A percentile compares a stretch with the other conserved stretches of the same genome.
phyloP scores from a whole-genome alignment of 92 coral and sea anemone species.

The Epizoanthus illoricatus region DNA sequence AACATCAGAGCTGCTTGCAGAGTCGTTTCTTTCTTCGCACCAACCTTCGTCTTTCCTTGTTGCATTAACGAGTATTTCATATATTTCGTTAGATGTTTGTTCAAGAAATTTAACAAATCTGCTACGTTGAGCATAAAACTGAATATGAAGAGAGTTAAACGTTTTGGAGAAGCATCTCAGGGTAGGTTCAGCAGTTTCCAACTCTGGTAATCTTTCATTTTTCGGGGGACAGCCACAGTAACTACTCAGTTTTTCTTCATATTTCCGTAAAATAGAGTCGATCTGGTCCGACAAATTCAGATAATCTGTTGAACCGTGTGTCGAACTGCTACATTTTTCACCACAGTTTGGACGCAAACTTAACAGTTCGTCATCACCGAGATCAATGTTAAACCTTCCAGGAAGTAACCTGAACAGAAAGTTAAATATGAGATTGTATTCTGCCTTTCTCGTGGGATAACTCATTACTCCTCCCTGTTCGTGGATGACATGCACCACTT shows the following conservation, averaged over 20 bases:
- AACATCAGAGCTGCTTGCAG: background rate
- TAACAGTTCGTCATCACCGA: constrained; percentile 1
- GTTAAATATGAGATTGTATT: constrained; percentile 41
- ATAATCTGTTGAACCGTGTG: background rate
- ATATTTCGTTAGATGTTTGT: background rate
- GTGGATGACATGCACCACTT: constrained; percentile 33
- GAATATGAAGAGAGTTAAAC: background rate
- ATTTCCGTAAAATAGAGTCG: background rate
- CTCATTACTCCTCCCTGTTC: constrained; percentile 35
- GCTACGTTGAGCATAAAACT: background rate
- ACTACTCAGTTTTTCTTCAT: background rate
- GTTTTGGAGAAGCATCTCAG: constrained; percentile 6
- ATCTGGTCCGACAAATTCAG: background rate
- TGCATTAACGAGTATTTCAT: background rate
- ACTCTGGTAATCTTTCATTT: background rate
- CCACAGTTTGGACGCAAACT: constrained; percentile 15
- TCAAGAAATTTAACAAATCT: background rate
- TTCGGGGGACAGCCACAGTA: background rate
- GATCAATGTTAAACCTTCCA: background rate
- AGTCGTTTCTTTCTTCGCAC: background rate
- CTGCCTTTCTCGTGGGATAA: constrained; percentile 46
- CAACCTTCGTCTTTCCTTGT: background rate
- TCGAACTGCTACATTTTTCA: background rate
- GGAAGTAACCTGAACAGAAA: constrained; percentile 22
- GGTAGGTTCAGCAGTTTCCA: background rate